These are phyloP conservation scores for Campylomormyrus tamandua DNA, from an alignment of 2,113 vertebrate genomes.

Conservation along the genomic window DNA sequence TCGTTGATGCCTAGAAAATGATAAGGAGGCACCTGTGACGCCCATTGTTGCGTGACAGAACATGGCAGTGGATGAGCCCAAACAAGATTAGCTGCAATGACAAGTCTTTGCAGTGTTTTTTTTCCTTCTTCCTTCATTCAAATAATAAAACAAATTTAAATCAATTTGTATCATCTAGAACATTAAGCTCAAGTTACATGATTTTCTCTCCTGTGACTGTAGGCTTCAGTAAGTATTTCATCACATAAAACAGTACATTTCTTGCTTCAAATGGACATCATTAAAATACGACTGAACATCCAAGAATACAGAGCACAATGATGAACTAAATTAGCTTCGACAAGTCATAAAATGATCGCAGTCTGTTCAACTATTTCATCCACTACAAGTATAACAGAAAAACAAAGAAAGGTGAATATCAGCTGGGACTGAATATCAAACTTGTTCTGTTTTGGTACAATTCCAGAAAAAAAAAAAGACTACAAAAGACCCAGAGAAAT, in stretches of 20 bases:
- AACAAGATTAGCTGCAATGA: neutral
- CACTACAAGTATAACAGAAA: neutral
- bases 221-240: neutral
- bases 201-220: neutral
- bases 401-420: neutral
- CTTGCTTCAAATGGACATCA: neutral
- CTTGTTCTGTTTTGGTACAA: neutral
- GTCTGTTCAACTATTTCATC: neutral
- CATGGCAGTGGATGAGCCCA: neutral
- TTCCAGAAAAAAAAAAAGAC: neutral
- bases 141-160: neutral
- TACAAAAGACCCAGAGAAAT: neutral
- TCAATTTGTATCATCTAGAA: neutral
- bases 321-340: neutral
- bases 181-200: neutral
- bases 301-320: neutral
- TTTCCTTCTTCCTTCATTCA: neutral
- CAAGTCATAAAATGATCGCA: neutral
- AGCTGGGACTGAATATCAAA: neutral
- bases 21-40: neutral
- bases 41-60: neutral
- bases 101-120: neutral
- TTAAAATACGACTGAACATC: neutral
- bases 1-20: conserved; percentile 47
- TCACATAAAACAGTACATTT: neutral